phyloP scores from a whole-genome alignment of 1,140 invertebrate species.

The Glossosoma conforme region DNA sequence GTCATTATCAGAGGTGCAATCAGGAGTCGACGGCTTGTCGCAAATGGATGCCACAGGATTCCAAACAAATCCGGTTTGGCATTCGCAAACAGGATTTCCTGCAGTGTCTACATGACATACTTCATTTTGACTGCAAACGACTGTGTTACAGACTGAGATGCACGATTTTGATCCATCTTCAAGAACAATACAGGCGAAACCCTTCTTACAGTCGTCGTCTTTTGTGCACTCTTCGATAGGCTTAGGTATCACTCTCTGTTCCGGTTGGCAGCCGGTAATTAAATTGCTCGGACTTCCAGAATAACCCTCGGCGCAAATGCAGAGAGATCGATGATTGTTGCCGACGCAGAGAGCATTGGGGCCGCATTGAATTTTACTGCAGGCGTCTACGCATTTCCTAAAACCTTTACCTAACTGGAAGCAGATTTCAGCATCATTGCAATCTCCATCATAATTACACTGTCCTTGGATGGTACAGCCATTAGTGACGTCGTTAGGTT shows the following conservation, averaged over 20 bases:
- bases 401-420: constrained; percentile 72
- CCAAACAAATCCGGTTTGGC: constrained; percentile 70
- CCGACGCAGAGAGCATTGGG: constrained; percentile 83
- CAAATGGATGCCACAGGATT: constrained; percentile 75
- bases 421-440: constrained; percentile 76
- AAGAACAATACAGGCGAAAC: constrained; percentile 55
- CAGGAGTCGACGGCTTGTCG: constrained; percentile 79
- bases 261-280: constrained; percentile 67
- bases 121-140: constrained; percentile 78
- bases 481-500: constrained; percentile 62
- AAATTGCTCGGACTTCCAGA: constrained; percentile 75
- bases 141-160: constrained; percentile 69
- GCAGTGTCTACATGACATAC: constrained; percentile 62
- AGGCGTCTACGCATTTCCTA: constrained; percentile 80
- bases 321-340: constrained; percentile 76
- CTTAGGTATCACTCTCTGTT: constrained; percentile 48
- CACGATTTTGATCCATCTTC: constrained; percentile 62
- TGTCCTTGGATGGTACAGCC: constrained; percentile 69
- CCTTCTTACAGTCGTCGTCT: constrained; percentile 65
- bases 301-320: constrained; percentile 77
- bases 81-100: constrained; percentile 69
- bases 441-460: constrained; percentile 75
- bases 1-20: constrained; percentile 67
- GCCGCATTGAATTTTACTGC: constrained; percentile 81
- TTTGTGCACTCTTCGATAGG: constrained; percentile 56